Evolutionary conservation across 1,140 invertebrate species (phyloP).

Genomic region (Nasonia vitripennis): DNA sequence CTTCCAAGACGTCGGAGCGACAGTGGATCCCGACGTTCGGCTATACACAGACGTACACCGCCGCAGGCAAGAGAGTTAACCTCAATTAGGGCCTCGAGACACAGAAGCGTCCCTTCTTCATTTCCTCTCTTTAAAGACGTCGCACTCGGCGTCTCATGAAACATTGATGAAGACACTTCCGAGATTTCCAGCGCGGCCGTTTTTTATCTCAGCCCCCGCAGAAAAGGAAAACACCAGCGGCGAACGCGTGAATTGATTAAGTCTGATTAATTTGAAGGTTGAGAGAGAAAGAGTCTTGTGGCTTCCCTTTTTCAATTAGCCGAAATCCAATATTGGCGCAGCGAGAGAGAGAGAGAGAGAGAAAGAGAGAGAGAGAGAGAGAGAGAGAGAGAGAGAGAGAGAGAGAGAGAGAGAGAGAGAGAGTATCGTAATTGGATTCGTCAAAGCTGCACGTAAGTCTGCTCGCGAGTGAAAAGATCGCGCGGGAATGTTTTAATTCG

Average conservation of each 20-base stretch:
- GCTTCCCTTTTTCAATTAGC: slow-evolving; percentile 17
- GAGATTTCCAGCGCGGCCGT: background rate
- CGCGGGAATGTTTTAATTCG: slow-evolving; percentile 4
- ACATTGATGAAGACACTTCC: slow-evolving; percentile 56
- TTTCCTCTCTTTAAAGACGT: background rate
- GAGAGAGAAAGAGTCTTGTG: background rate
- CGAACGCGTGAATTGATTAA: slow-evolving; percentile 7
- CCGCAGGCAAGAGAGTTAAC: background rate
- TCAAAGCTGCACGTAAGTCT: slow-evolving; percentile 7
- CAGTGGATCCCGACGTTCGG: background rate
- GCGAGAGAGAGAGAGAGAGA: background rate
- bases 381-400: background rate
- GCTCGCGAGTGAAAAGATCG: background rate
- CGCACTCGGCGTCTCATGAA: slow-evolving; percentile 54
- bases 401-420: background rate
- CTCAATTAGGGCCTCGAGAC: background rate
- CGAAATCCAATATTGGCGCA: slow-evolving; percentile 13
- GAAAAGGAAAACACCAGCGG: background rate
- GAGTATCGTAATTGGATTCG: slow-evolving; percentile 2
- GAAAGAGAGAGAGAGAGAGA: background rate
- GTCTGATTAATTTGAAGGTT: slow-evolving; percentile 12
- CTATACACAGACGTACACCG: background rate
- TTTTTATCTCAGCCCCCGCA: background rate
- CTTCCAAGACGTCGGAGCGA: background rate
- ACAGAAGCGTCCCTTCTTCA: background rate